Conservation (phyloP, 2,888 invertebrate genomes). For the Melikaiella ostensackeni region DNA sequence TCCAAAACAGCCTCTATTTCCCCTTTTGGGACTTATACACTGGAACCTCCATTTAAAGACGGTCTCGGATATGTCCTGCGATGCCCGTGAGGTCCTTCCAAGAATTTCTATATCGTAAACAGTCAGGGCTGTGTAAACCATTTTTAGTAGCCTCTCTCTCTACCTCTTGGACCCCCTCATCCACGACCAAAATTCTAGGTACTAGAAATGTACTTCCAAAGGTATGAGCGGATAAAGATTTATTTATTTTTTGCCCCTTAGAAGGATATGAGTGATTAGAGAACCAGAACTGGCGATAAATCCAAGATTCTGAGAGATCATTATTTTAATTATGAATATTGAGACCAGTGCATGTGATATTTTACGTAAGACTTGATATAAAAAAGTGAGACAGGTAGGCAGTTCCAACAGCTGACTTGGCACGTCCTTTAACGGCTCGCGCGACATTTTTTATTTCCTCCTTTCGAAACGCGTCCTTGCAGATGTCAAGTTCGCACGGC, state of each 20-base stretch:
- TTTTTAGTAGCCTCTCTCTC: too few relatives aligned
- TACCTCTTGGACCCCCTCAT: too few relatives aligned
- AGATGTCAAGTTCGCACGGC: constrained; percentile 74
- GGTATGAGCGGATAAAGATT: too few relatives aligned
- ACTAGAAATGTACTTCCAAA: neutral
- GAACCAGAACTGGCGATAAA: neutral
- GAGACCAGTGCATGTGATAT: constrained; percentile 8
- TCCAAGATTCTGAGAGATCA: neutral
- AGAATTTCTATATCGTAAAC: too few relatives aligned
- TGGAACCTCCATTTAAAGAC: too few relatives aligned
- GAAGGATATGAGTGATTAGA: too few relatives aligned
- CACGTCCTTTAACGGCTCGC: constrained; percentile 71
- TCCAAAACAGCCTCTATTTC: neutral
- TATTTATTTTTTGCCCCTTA: too few relatives aligned
- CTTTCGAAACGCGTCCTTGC: constrained; percentile 76
- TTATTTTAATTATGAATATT: constrained; percentile 4
- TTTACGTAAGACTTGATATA: constrained; percentile 24
- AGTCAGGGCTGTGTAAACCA: too few relatives aligned
- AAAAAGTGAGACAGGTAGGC: constrained; percentile 38
- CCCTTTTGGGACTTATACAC: neutral
- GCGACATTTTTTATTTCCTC: constrained; percentile 73
- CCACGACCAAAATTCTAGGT: too few relatives aligned
- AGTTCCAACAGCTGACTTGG: constrained; percentile 64
- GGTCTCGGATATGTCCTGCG: too few relatives aligned
- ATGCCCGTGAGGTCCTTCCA: too few relatives aligned